Percentiles rank a stretch among this genome's conserved stretches.
These are phyloP conservation scores for Andrena bucephala DNA, from an alignment of 2,888 invertebrate species.

Conservation along the genomic window DNA sequence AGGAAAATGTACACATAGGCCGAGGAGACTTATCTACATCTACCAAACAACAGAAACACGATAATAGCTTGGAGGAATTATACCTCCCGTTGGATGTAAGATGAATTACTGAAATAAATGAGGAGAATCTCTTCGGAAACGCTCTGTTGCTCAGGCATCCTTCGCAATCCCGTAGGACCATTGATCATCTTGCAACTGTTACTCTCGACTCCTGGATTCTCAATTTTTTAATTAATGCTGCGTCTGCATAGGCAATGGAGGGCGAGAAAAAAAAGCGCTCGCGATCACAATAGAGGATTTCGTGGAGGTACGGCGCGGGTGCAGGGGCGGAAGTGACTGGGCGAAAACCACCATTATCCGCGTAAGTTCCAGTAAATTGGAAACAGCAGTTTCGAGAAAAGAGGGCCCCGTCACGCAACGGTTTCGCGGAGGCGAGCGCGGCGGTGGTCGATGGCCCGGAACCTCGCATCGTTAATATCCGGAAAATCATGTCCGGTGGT, in stretches of 20 bases:
- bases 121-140: no score
- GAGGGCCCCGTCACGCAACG: constrained; percentile 11
- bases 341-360: constrained; percentile 51
- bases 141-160: no score
- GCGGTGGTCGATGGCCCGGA: constrained; percentile 61
- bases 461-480: constrained; percentile 70
- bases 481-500: constrained; percentile 69
- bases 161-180: not conserved
- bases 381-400: constrained; percentile 32
- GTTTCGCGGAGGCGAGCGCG: constrained; percentile 33
- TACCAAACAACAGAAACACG: not conserved
- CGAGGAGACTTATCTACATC: not conserved
- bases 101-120: no score
- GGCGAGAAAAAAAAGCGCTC: not conserved
- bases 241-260: no score
- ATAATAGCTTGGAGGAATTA: not conserved
- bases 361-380: constrained; percentile 63
- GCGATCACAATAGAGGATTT: constrained; percentile 4
- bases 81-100: no score
- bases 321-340: constrained; percentile 61
- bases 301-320: not conserved
- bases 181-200: not conserved
- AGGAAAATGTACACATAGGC: constrained; percentile 6
- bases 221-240: constrained; percentile 3
- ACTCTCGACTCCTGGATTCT: not conserved